Percentiles rank a stretch among this genome's conserved stretches.
Conservation (phyloP, 2,888 invertebrate genomes). For the Lasioglossum leucozonium region DNA sequence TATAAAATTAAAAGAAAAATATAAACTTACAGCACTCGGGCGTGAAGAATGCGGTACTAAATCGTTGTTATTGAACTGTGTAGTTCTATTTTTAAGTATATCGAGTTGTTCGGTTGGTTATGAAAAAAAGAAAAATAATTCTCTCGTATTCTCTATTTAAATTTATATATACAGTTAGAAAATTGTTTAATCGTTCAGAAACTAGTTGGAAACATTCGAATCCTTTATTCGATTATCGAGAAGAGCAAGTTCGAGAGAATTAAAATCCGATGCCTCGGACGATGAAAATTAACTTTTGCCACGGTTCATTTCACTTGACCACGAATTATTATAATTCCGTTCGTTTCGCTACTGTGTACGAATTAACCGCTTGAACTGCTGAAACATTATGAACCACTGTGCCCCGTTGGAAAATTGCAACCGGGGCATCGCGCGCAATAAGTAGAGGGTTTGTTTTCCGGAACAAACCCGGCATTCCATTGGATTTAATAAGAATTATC, state of each 20-base stretch:
- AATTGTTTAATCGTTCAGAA: neutral
- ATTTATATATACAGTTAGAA: neutral
- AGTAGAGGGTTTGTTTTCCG: neutral
- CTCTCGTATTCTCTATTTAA: neutral
- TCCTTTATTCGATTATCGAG: neutral
- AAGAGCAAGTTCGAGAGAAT: neutral
- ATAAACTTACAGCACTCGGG: too few relatives aligned
- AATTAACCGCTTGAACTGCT: slow-evolving; percentile 2
- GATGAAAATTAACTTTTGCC: neutral
- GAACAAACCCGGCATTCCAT: neutral
- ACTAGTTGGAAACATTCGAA: neutral
- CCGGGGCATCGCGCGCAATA: neutral
- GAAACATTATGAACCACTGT: neutral
- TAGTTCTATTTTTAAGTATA: neutral
- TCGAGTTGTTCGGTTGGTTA: neutral
- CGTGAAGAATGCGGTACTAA: neutral
- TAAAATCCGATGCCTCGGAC: neutral
- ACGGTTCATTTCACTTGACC: neutral
- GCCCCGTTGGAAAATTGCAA: slow-evolving; percentile 22
- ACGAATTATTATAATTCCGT: neutral
- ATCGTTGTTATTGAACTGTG: neutral
- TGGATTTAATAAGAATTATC: slow-evolving; percentile 3
- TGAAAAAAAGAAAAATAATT: too few relatives aligned
- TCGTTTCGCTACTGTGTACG: neutral
- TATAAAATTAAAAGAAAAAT: neutral